Base-by-base conservation (phyloP, 2,797 vertebrate genomes). In the Acomys russatus region DNA sequence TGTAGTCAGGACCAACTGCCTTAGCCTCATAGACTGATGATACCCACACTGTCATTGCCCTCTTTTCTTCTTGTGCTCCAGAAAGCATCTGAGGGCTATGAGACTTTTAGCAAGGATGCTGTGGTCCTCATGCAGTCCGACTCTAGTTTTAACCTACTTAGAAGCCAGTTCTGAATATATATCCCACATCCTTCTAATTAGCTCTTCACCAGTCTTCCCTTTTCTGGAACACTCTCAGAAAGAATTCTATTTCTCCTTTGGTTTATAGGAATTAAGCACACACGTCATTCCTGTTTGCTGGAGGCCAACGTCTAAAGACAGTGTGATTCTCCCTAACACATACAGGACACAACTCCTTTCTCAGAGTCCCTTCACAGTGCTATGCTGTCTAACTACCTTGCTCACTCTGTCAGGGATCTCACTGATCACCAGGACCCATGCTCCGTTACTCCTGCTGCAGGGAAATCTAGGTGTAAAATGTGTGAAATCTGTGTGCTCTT, bases 21-120 rank as follows among this genome's bases (percentile, higher is more conserved):
- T 98, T 98, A 96, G 82, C 96, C 98, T 97, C 98, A 98, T 97
- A 93, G 98, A 97, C 96, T 54, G 0, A 95, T 96, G 97, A 96
- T 96, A 98, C 98, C 96, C 33, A 0, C 2, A 54, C 97, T 97
- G 93, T 95, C 97, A 97, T 97, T 94, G 89, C 84, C 95, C 88
- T 94, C 88, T 95, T 97, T 95, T 97, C 95, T 96, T 98, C 95
- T 97, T 87, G 54, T 90, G 94, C 97, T 97, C 97, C 96, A 88
- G 96, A 96, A 98, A 98, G 90, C 86, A 95, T 98, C 97, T 80
- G 91, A 98, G 95, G 95, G 38, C 95, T 94, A 87, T 64, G 73
- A 95, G 95, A 88, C 92, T 82, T 76, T 95, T 96, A 97, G 96
- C 96, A 97, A 98, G 97, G 96, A 97, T 91, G 86, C 90, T 4